phyloP scores from a whole-genome alignment of 2,888 invertebrate genomes.

The Scrobipalpa costella region DNA sequence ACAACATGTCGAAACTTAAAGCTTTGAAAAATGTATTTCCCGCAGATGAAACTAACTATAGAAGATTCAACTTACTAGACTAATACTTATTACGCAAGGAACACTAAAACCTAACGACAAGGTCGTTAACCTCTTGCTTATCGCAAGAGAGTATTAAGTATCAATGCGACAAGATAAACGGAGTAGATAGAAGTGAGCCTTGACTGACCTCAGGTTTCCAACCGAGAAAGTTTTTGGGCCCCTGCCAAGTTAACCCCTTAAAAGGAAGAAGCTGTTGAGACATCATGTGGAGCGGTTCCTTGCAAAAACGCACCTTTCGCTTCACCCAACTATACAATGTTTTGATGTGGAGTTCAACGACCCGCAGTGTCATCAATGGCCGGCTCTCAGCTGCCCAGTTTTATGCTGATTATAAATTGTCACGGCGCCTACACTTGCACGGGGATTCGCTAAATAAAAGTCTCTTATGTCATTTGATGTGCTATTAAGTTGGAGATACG shows the following conservation, averaged over 20 bases:
- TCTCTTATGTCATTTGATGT: conserved; percentile 19
- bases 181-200: conserved; percentile 9
- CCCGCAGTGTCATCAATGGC: conserved; percentile 24
- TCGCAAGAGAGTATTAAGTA: conserved; percentile 17
- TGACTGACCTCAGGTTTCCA: conserved; percentile 18
- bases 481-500: conserved; percentile 7
- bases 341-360: conserved; percentile 23
- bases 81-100: neutral
- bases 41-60: neutral
- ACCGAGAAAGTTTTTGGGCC: conserved; percentile 22
- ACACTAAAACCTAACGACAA: conserved; percentile 11
- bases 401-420: conserved; percentile 25
- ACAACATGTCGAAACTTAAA: conserved; percentile 1
- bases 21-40: neutral
- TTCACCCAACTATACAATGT: conserved; percentile 19
- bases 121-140: conserved; percentile 26
- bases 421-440: conserved; percentile 18
- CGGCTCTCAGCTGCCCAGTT: conserved; percentile 19
- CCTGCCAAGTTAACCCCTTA: conserved; percentile 21
- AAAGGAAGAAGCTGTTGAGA: conserved; percentile 23
- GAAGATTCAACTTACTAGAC: neutral
- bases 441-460: conserved; percentile 17
- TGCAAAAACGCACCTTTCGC: conserved; percentile 24
- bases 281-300: conserved; percentile 23
- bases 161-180: conserved; percentile 22